These are phyloP conservation scores for Axea sp. DNA, from an alignment of 2,888 invertebrate genomes.

Conservation along the genomic window DNA sequence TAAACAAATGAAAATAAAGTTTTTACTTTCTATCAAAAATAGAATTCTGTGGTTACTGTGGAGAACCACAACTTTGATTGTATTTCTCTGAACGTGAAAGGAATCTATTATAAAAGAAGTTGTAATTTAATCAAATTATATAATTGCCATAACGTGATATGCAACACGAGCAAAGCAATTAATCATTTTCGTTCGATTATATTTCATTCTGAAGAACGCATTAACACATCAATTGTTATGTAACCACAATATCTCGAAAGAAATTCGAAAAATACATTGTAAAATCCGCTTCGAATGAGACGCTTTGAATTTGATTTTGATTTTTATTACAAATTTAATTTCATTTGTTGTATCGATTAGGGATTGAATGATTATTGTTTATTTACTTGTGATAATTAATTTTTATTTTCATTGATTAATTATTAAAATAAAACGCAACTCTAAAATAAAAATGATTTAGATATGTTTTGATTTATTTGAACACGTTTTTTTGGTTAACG, in stretches of 20 bases:
- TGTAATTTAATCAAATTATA: no score
- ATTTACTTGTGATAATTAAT: background rate
- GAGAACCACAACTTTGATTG: no score
- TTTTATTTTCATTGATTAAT: background rate
- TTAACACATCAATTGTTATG: background rate
- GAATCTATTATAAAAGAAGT: no score
- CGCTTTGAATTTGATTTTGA: constrained; percentile 30
- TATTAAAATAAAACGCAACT: no score
- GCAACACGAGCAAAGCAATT: no score
- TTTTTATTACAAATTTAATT: constrained; percentile 3
- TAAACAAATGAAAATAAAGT: no score
- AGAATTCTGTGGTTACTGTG: no score
- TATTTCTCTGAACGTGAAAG: no score
- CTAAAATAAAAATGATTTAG: constrained; percentile 33
- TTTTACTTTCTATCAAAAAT: no score
- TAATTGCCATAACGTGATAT: no score
- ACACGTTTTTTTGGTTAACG: constrained; percentile 75
- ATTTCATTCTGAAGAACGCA: no score
- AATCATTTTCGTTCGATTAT: no score
- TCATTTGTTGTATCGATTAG: background rate
- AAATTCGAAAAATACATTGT: constrained; percentile 6
- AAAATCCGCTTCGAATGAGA: constrained; percentile 34
- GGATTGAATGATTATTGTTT: constrained; percentile 1
- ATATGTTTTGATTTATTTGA: constrained; percentile 58
- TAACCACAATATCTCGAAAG: background rate